Evolutionary conservation across 2,888 invertebrate species (phyloP), one percentile per base, ranked within the genome.

Genomic region (Frankliniella intonsa): DNA sequence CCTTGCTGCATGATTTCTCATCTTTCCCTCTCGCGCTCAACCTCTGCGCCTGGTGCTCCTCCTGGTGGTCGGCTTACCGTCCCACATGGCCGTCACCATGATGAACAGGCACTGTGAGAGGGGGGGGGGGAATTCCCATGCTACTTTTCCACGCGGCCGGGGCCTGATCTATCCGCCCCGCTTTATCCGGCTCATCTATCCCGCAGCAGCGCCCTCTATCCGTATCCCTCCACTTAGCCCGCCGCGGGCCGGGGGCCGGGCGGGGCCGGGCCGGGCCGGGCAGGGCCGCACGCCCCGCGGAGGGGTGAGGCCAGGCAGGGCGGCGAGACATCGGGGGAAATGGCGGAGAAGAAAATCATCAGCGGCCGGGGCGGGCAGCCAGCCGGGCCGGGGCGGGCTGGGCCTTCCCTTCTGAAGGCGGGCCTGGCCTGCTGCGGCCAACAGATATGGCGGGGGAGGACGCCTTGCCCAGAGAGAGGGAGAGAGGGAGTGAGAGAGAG

Each of bases 301-400:
- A n/a, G 55, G 55, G 19, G 55, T 17, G 14, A 55, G 62, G 19
- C 17, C 12, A 14, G 14, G 62, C 7, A 62, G 62, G 62, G 62
- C 17, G 62, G 62, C 69, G 25, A 22, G 69, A 76, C 22, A 76
- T 76, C 69, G 69, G 69, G 69, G 69, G 69, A 76, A 76, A 76
- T 76, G 69, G 69, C 69, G 69, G 69, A 76, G 69, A 76, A 76
- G 69, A 76, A 76, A 76, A 76, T 76, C 69, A 76, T 76, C 69
- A 76, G 25, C 69, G 69, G 69, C 22, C 69, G 25, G 69, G n/a
- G n/a, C 69, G n/a, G 69, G 69, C 69, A 55, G 55, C 55, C 55
- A 69, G 69, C 69, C 69, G 69, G 14, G 38, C 38, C 38, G 22
- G n/a, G 22, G 69, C 69, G n/a, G 22, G 69, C 69, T 22, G 38